Evolutionary conservation across 2,797 vertebrate species (phyloP), one percentile per base, ranked within the genome.

Genomic region (Botia kubotai): DNA sequence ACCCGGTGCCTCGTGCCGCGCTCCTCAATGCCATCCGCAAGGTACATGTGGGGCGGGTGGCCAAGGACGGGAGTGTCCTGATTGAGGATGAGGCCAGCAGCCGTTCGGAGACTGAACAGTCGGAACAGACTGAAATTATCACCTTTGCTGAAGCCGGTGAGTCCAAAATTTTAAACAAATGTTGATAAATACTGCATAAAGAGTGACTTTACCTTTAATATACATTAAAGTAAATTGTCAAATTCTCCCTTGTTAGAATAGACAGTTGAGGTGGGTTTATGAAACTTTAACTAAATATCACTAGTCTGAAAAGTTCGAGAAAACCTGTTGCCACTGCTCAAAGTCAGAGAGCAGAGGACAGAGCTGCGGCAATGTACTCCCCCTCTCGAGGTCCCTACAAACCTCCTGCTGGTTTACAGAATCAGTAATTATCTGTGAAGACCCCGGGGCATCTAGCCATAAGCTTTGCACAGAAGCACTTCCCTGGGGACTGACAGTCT

Each of bases 91-190:
- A 96, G 72, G 92, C 83, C 60, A 84, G 92, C 78, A 79, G 67
- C 43, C 83, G 85, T 29, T 67, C 21, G 87, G 89, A 84, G 89
- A 52, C 73, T 0, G 91, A 87, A 87, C 92, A 0, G 89, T 91
- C 87, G 86, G 92, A 91, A 92, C 92, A 84, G 89, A 95, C 97
- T 6, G 97, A 99, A 90, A 96, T 98, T 90, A 98, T 99, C 92
- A 95, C 94, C 57, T 99, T 99, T 82, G 96, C 97, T 0, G 96
- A 99, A 89, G 92, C 96, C 93, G 97, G 97, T 98, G 74, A 95
- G 96, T 95, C 8, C 55, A 4, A 10, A 46, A 8, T 72, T 57
- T 69, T 19, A 43, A 5, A 72, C 46, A 77, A n/a, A 21, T 14
- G 11, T 60, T 13, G 13, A 16, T 62, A 26, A 14, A 62, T 12